Evolutionary conservation across 2,797 vertebrate genomes (phyloP).

Genomic region (Micropoecilia bifurca): DNA sequence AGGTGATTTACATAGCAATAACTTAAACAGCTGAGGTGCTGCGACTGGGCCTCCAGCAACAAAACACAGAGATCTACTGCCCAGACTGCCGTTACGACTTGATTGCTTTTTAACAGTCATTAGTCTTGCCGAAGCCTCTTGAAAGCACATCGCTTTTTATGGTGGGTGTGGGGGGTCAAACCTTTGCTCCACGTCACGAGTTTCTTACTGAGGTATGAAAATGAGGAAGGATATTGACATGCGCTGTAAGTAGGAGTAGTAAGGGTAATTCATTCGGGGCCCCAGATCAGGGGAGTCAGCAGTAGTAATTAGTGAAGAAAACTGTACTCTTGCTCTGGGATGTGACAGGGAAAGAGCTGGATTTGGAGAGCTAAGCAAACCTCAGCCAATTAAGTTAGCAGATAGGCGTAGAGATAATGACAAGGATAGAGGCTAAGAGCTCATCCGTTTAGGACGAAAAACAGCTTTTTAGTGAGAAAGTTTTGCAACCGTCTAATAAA

Average conservation of each 20-base stretch:
- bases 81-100: slow-evolving; percentile 65
- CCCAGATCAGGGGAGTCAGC: slow-evolving; percentile 57
- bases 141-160: slow-evolving; percentile 58
- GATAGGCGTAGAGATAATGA: slow-evolving; percentile 41
- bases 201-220: slow-evolving; percentile 57
- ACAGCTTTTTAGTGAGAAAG: slow-evolving; percentile 1
- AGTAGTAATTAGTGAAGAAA: slow-evolving; percentile 70
- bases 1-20: slow-evolving; percentile 85
- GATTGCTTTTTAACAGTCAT: slow-evolving; percentile 83
- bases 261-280: slow-evolving; percentile 48
- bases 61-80: slow-evolving; percentile 80
- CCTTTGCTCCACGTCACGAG: slow-evolving; percentile 36
- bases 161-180: slow-evolving; percentile 36
- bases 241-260: slow-evolving; percentile 45
- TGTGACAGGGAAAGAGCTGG: slow-evolving; percentile 53
- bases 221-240: slow-evolving; percentile 58
- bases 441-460: slow-evolving; percentile 37
- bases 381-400: slow-evolving; percentile 59
- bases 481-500: background rate
- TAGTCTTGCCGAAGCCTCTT: slow-evolving; percentile 66
- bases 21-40: slow-evolving; percentile 77
- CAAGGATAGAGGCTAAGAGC: slow-evolving; percentile 37
- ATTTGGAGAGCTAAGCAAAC: slow-evolving; percentile 41
- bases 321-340: slow-evolving; percentile 47
- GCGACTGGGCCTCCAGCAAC: slow-evolving; percentile 72